Conservation (phyloP, 2,113 vertebrate species). For the Callipepla squamata region DNA sequence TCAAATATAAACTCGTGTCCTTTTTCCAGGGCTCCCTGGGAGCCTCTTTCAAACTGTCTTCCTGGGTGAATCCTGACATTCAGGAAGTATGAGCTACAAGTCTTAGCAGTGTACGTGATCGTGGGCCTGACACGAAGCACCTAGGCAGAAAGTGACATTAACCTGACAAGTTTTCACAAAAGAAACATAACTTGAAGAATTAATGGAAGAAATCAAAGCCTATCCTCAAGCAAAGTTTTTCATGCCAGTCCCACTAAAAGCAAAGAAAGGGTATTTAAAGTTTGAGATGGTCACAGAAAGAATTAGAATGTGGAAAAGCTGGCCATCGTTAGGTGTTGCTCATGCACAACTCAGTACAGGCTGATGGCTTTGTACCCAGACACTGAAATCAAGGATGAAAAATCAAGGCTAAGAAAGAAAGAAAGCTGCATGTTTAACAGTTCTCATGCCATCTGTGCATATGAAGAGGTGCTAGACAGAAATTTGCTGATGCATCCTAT, state of each 20-base stretch:
- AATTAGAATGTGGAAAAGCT: neutral
- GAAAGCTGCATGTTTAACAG: neutral
- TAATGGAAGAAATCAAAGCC: neutral
- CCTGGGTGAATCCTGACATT: neutral
- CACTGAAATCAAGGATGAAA: neutral
- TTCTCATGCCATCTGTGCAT: conserved; percentile 42
- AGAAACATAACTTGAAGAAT: neutral
- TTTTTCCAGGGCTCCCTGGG: neutral
- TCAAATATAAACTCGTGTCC: neutral
- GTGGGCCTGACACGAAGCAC: neutral
- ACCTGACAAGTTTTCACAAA: neutral
- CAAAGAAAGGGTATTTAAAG: neutral
- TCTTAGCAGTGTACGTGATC: neutral
- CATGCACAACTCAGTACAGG: neutral
- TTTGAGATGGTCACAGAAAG: neutral
- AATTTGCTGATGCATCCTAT: conserved; percentile 21
- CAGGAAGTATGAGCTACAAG: neutral
- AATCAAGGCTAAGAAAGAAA: neutral
- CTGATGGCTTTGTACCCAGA: neutral
- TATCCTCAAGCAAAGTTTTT: neutral
- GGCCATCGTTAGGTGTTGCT: neutral
- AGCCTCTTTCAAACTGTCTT: neutral
- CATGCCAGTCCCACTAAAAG: neutral
- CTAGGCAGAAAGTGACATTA: neutral
- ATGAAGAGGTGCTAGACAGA: conserved; percentile 23